phyloP scores from a whole-genome alignment of 1,140 invertebrate genomes.

The Drosophila leontia region DNA sequence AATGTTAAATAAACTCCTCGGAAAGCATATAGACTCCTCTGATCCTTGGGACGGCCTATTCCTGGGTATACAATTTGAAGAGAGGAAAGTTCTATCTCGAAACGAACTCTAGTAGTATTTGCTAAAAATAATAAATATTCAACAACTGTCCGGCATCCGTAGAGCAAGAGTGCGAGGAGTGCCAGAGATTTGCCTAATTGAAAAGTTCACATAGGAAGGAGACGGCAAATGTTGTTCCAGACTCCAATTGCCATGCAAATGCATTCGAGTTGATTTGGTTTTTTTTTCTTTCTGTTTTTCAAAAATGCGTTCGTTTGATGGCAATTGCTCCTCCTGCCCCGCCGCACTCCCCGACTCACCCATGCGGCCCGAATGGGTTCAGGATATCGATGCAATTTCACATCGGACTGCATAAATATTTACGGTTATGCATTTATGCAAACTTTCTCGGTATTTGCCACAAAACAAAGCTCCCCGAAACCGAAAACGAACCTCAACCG shows the following conservation, averaged over 20 bases:
- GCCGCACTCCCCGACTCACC: slow-evolving; percentile 1
- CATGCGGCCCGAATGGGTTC: slow-evolving; percentile 34
- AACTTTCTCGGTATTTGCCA: slow-evolving; percentile 43
- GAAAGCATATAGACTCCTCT: slow-evolving; percentile 26
- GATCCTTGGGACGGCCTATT: slow-evolving; percentile 38
- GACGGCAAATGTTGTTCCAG: slow-evolving; percentile 38
- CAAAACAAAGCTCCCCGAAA: slow-evolving; percentile 24
- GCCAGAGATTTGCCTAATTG: slow-evolving; percentile 39
- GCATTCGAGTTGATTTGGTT: slow-evolving; percentile 35
- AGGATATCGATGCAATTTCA: slow-evolving; percentile 67
- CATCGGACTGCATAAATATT: slow-evolving; percentile 71
- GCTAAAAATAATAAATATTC: slow-evolving; percentile 48
- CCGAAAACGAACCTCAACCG: slow-evolving; percentile 8
- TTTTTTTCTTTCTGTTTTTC: slow-evolving; percentile 1
- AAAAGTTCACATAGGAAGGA: slow-evolving; percentile 44
- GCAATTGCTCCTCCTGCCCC: background rate
- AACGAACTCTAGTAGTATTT: slow-evolving; percentile 14
- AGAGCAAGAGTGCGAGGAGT: background rate
- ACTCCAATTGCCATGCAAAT: slow-evolving; percentile 54
- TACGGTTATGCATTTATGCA: slow-evolving; percentile 72
- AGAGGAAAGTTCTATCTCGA: slow-evolving; percentile 1
- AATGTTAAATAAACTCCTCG: slow-evolving; percentile 28
- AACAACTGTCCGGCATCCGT: slow-evolving; percentile 25
- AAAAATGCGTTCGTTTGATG: slow-evolving; percentile 49
- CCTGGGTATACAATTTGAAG: slow-evolving; percentile 19